These are phyloP conservation scores for Marcusenius ussheri DNA, from an alignment of 2,113 vertebrate species.

Conservation along the genomic window DNA sequence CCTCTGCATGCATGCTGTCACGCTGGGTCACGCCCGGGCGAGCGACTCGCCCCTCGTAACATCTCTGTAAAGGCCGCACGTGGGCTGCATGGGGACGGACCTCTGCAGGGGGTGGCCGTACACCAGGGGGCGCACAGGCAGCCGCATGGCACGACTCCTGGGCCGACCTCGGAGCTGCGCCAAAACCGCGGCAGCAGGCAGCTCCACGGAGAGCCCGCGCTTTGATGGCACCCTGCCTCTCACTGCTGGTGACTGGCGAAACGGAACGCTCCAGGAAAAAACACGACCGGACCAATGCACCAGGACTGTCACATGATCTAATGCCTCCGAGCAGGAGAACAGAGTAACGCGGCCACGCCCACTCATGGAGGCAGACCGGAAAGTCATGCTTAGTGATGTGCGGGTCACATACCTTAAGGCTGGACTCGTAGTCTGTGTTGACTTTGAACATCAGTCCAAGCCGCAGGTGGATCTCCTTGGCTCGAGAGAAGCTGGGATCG, in stretches of 20 bases:
- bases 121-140: background rate
- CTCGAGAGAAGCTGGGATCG: conserved; percentile 88
- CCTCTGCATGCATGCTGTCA: conserved; percentile 24
- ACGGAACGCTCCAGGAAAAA: background rate
- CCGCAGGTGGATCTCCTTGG: conserved; percentile 97
- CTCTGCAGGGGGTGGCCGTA: background rate
- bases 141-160: background rate
- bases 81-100: background rate
- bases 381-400: background rate
- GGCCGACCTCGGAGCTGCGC: background rate
- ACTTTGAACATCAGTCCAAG: conserved; percentile 99
- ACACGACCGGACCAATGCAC: background rate
- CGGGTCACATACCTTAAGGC: conserved; percentile 78
- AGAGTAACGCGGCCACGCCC: background rate
- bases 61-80: background rate
- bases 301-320: background rate
- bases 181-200: background rate
- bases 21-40: background rate
- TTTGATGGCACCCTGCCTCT: background rate
- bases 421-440: conserved; percentile 95
- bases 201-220: background rate
- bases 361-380: background rate
- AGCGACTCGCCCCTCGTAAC: background rate
- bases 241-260: background rate
- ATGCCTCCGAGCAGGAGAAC: background rate